These are phyloP conservation scores for Mechanitis mazaeus DNA, from an alignment of 2,888 invertebrate genomes.

Conservation along the genomic window DNA sequence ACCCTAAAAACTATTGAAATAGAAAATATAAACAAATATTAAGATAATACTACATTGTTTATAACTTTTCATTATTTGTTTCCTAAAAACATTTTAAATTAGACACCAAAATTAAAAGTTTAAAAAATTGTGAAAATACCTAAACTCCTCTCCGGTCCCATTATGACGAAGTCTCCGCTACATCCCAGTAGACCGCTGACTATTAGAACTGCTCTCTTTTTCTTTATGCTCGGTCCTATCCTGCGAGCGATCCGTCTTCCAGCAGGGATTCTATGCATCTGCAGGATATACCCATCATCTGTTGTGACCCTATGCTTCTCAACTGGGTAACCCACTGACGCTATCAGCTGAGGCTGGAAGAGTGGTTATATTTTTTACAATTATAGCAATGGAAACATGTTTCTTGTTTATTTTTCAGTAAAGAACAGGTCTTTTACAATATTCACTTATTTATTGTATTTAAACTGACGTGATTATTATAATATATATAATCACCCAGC, in stretches of 20 bases:
- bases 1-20: too few relatives aligned
- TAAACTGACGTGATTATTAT: too few relatives aligned
- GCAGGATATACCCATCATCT: slow-evolving; percentile 78
- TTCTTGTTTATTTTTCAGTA: too few relatives aligned
- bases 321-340: slow-evolving; percentile 65
- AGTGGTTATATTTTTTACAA: slow-evolving; percentile 13
- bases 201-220: slow-evolving; percentile 65
- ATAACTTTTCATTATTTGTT: too few relatives aligned
- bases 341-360: slow-evolving; percentile 65
- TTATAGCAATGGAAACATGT: too few relatives aligned
- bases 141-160: slow-evolving; percentile 80
- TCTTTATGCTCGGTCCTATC: slow-evolving; percentile 41
- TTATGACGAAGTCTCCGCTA: slow-evolving; percentile 82
- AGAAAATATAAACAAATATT: too few relatives aligned
- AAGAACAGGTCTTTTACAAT: too few relatives aligned
- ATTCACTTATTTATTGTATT: too few relatives aligned
- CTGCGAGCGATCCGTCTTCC: slow-evolving; percentile 53
- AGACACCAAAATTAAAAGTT: not conserved
- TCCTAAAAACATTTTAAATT: too few relatives aligned
- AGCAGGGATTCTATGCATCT: slow-evolving; percentile 78
- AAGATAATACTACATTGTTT: too few relatives aligned
- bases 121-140: slow-evolving; percentile 52
- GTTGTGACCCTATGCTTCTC: slow-evolving; percentile 73
- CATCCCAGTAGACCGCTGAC: slow-evolving; percentile 80
- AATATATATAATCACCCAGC: too few relatives aligned